Evolutionary conservation across 2,113 vertebrate genomes (phyloP), one percentile per base, ranked within the genome.

Genomic region (Laticauda laticaudata): DNA sequence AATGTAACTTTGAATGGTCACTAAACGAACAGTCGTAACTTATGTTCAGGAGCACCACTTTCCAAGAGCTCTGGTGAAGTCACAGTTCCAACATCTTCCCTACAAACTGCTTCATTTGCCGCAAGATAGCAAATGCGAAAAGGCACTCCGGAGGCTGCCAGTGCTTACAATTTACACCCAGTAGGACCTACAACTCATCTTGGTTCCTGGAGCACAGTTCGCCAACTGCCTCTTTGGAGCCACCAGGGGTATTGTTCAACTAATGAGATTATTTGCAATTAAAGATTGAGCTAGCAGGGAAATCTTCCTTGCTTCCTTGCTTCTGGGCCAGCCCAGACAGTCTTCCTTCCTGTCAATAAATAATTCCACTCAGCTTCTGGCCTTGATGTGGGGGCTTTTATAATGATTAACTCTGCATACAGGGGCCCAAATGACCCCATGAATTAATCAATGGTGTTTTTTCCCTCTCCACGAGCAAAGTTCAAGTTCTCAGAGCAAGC

Each of bases 191-290:
- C 51, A 95, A 90, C 85, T 61, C 14, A 34, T 93, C 45, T 91
- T 61, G 34, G 10, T 54, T 93, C 4, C 91, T 90, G 5, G 54
- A 92, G 95, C 92, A 94, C 93, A 88, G 95, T 91, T 93, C 93
- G 93, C 93, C 94, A 93, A 14, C 3, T 10, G 92, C 91, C 91
- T 95, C 88, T 87, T 93, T 56, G 91, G 64, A 48, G 93, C 75
- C 88, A 89, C 48, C 86, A 90, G 87, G 93, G 94, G 93, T 95
- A 81, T 93, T 48, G 43, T 23, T 7, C 86, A 93, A 95, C 94
- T 97, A 97, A 97, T 95, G 97, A 97, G 95, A 97, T 96, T 90
- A 92, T 90, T 95, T 55, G 92, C 96, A 96, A 93, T 97, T 95
- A 97, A 95, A 96, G 95, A 92, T 92, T 93, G 96, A 97, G 96